phyloP scores from a whole-genome alignment of 1,140 invertebrate species.

The Ceratina japonica region DNA sequence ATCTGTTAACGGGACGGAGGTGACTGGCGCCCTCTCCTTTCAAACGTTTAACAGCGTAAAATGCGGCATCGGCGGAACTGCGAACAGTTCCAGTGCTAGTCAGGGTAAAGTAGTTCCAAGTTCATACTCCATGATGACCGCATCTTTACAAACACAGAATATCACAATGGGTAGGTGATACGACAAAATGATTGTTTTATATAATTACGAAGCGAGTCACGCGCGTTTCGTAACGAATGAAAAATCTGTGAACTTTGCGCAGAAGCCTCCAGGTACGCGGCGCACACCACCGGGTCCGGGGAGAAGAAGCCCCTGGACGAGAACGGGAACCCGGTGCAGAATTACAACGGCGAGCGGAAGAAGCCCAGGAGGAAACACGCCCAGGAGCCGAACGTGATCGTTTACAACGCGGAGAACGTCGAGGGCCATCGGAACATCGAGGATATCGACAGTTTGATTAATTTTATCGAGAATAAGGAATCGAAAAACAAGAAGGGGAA shows the following conservation, averaged over 20 bases:
- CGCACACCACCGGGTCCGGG: constrained; percentile 65
- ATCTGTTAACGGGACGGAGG: constrained; percentile 74
- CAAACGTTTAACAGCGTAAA: constrained; percentile 75
- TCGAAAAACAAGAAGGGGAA: constrained; percentile 75
- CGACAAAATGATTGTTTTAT: constrained; percentile 1
- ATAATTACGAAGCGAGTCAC: background rate
- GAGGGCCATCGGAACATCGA: constrained; percentile 82
- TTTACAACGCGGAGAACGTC: constrained; percentile 83
- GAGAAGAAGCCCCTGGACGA: constrained; percentile 84
- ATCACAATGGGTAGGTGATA: constrained; percentile 71
- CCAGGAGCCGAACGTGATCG: constrained; percentile 83
- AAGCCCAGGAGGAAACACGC: constrained; percentile 80
- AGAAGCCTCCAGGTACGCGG: constrained; percentile 70
- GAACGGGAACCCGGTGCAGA: constrained; percentile 83
- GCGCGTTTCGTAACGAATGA: constrained; percentile 32
- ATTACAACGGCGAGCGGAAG: constrained; percentile 77
- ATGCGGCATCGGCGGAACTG: constrained; percentile 67
- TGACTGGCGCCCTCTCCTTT: constrained; percentile 69
- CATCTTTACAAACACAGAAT: constrained; percentile 68
- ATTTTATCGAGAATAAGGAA: constrained; percentile 80
- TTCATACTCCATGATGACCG: constrained; percentile 69
- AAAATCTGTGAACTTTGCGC: constrained; percentile 42
- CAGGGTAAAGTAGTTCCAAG: constrained; percentile 65
- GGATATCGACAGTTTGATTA: constrained; percentile 80
- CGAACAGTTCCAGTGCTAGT: constrained; percentile 62